These are phyloP conservation scores for Antrozous pallidus DNA, from an alignment of 2,797 vertebrate species.

Conservation along the genomic window DNA sequence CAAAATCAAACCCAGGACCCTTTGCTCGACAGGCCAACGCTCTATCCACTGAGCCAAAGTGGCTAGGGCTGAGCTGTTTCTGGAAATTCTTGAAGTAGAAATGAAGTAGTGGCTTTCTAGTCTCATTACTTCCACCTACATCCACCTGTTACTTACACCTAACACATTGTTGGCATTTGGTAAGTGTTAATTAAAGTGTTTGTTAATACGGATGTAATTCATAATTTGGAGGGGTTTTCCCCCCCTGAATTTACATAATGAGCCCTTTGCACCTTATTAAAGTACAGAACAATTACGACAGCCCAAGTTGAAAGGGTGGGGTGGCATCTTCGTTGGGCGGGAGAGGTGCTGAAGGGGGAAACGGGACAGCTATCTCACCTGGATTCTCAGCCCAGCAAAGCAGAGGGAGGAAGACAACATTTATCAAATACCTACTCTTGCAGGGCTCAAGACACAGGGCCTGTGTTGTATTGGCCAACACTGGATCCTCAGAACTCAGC, in stretches of 20 bases:
- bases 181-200: slow-evolving; percentile 46
- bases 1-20: too few relatives aligned
- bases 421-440: background rate
- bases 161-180: background rate
- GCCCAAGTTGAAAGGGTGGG: background rate
- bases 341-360: background rate
- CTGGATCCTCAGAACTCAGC: background rate
- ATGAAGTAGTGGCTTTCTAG: background rate
- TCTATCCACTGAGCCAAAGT: too few relatives aligned
- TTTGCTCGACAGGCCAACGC: too few relatives aligned
- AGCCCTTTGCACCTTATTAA: background rate
- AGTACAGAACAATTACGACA: background rate
- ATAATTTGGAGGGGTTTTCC: background rate
- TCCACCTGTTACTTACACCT: slow-evolving; percentile 50
- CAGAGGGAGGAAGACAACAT: background rate
- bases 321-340: background rate
- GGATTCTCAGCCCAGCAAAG: background rate
- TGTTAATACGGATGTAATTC: slow-evolving; percentile 45
- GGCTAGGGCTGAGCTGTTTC: background rate
- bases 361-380: background rate
- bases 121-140: background rate
- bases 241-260: slow-evolving; percentile 10
- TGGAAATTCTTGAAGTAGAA: background rate
- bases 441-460: background rate
- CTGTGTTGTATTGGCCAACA: background rate